A percentile compares a stretch with the other conserved stretches of the same genome.
Conservation (phyloP, 2,888 invertebrate genomes). For the Buathra laborator region DNA sequence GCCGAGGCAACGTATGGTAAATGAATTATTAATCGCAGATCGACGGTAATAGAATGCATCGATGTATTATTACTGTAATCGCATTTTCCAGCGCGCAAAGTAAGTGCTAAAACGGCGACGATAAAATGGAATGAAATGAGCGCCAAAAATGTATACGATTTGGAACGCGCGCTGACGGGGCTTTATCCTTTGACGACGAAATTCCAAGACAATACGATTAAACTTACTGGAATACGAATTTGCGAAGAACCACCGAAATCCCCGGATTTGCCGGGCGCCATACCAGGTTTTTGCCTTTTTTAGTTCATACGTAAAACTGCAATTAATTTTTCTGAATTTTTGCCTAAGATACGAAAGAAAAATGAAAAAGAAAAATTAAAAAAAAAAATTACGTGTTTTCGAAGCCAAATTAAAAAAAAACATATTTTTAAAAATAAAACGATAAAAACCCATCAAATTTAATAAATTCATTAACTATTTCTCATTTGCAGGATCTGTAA, state of each 20-base stretch:
- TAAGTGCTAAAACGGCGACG: constrained; percentile 87
- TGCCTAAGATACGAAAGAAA: neutral
- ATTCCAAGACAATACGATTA: constrained; percentile 88
- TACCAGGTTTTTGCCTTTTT: constrained; percentile 77
- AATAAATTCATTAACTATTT: constrained; percentile 17
- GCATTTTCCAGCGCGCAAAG: constrained; percentile 90
- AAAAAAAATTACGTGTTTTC: too few species aligned
- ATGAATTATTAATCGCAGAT: neutral
- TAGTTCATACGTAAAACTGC: neutral
- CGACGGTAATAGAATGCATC: constrained; percentile 11
- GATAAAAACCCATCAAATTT: too few species aligned
- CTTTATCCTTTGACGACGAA: constrained; percentile 88
- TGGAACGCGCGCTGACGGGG: constrained; percentile 90
- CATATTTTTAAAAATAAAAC: neutral
- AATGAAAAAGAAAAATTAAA: neutral
- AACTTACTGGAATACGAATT: constrained; percentile 87
- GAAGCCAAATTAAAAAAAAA: neutral
- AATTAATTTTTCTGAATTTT: neutral
- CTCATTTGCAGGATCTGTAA: constrained; percentile 87
- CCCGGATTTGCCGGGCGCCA: constrained; percentile 51
- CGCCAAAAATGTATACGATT: constrained; percentile 89
- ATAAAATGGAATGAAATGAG: constrained; percentile 90
- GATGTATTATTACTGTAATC: constrained; percentile 32
- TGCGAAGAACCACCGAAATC: constrained; percentile 71
- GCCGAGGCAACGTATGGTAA: constrained; percentile 90